Conservation (phyloP, 2,888 invertebrate species). For the Rosalia funebris region DNA sequence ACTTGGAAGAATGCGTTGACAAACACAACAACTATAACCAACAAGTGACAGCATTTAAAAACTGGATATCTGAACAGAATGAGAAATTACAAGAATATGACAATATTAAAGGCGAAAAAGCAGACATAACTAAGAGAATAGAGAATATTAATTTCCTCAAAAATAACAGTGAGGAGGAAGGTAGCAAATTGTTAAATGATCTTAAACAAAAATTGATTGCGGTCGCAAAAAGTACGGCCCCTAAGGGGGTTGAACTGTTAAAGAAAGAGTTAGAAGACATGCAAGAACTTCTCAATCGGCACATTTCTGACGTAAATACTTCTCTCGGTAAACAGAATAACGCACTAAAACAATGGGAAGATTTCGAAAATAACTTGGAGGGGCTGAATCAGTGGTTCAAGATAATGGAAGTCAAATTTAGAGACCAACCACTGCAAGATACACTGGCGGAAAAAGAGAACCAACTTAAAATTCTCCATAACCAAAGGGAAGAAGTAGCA, state of each 20-base stretch:
- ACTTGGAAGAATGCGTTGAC: slow-evolving; percentile 86
- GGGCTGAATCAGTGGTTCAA: slow-evolving; percentile 88
- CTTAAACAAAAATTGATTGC: slow-evolving; percentile 74
- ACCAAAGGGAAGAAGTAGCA: slow-evolving; percentile 79
- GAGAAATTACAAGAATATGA: slow-evolving; percentile 84
- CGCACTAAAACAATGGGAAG: slow-evolving; percentile 84
- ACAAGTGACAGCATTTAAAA: slow-evolving; percentile 78
- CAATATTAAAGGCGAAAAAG: slow-evolving; percentile 85
- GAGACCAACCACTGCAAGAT: slow-evolving; percentile 86
- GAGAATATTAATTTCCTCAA: slow-evolving; percentile 73
- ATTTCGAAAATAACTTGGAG: slow-evolving; percentile 85
- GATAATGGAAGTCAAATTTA: slow-evolving; percentile 82
- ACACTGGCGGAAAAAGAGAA: slow-evolving; percentile 83
- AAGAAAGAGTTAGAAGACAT: slow-evolving; percentile 78
- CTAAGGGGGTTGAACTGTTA: slow-evolving; percentile 78
- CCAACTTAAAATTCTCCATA: slow-evolving; percentile 77
- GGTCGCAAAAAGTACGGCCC: slow-evolving; percentile 83
- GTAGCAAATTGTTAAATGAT: slow-evolving; percentile 73
- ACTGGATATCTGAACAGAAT: slow-evolving; percentile 83
- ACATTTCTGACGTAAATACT: slow-evolving; percentile 72
- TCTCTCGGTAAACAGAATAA: slow-evolving; percentile 71
- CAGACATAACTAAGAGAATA: slow-evolving; percentile 80
- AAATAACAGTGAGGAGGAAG: slow-evolving; percentile 71
- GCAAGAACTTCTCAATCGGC: slow-evolving; percentile 73
- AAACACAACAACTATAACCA: slow-evolving; percentile 85